A percentile compares a stretch with the other conserved stretches of the same genome.
Conservation (phyloP, 2,113 vertebrate genomes). For the Atrichornis clamosus region DNA sequence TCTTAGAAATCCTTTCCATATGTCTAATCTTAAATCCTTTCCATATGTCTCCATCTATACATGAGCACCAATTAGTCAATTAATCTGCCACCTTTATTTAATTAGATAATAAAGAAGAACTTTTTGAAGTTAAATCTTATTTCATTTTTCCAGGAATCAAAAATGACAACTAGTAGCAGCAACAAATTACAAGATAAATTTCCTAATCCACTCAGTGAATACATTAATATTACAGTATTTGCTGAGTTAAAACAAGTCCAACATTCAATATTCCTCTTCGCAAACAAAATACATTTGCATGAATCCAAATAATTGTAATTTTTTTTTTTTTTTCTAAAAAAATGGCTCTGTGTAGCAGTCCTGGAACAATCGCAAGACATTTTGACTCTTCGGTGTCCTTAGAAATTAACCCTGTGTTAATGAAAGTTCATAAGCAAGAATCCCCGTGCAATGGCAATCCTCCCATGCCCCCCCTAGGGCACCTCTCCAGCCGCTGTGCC, state of each 20-base stretch:
- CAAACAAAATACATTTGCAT: conserved; percentile 52
- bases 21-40: conserved; percentile 68
- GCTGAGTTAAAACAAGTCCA: conserved; percentile 56
- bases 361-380: conserved; percentile 28
- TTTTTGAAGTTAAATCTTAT: conserved; percentile 57
- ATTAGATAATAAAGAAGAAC: conserved; percentile 65
- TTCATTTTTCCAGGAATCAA: conserved; percentile 42
- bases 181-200: conserved; percentile 67
- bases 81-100: conserved; percentile 69
- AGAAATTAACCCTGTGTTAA: conserved; percentile 60
- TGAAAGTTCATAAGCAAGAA: conserved; percentile 52
- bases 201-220: conserved; percentile 62
- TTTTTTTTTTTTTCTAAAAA: neutral
- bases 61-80: conserved; percentile 65
- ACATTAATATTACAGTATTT: conserved; percentile 64
- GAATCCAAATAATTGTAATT: neutral
- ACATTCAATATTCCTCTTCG: conserved; percentile 46
- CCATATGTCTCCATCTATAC: conserved; percentile 66
- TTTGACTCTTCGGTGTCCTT: conserved; percentile 41
- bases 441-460: conserved; percentile 4
- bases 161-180: conserved; percentile 57
- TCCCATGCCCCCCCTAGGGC: conserved; percentile 23
- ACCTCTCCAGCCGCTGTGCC: neutral
- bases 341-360: neutral
- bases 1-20: conserved; percentile 70